Base-by-base conservation (phyloP, 1,140 invertebrate genomes). In the Danaus plexippus region DNA sequence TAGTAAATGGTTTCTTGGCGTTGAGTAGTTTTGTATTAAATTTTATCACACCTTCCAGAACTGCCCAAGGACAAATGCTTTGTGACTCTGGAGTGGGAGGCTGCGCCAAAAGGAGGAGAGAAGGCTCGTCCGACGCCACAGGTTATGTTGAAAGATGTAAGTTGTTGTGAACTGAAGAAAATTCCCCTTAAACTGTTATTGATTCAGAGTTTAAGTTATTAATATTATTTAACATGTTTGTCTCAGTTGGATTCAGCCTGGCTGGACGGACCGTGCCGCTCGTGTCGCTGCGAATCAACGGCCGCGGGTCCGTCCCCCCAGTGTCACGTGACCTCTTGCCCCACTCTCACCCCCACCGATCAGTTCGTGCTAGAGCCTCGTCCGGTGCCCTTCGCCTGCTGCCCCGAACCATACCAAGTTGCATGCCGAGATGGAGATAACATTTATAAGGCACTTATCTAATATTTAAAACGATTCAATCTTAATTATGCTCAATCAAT, bases 21-120 rank as follows among this genome's bases (percentile, higher is more conserved):
- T 32, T 32, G 5, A 32, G 22, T 48, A 9, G 46, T 46, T 11
- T 11, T 4, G 18, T 10, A 44, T 52, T 11, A 55, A 7, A 71
- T 58, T 2, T 45, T 66, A 9, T 74, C 75, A 49, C 69, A 32
- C 2, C 22, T 32, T 32, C 22, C 22, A 93, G 91, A 90, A 63
- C 87, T 90, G 11, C 93, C 93, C 0, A 88, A 90, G 49, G 88
- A 94, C 67, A 88, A 91, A 56, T 95, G 94, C 67, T 76, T 95
- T 12, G 91, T 92, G 43, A 88, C 83, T 9, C 73, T 89, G 43
- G 73, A 89, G 43, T 90, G 89, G 63, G 88, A 87, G n/a, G 83
- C 87, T 1, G 87, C 88, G 11, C 75, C 80, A 7, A 74, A 75
- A 9, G 90, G 90, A 47, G 87, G 91, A 50, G 88, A 90, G 82